Evolutionary conservation across 2,888 invertebrate species (phyloP).

Genomic region (Diarsia mendica): DNA sequence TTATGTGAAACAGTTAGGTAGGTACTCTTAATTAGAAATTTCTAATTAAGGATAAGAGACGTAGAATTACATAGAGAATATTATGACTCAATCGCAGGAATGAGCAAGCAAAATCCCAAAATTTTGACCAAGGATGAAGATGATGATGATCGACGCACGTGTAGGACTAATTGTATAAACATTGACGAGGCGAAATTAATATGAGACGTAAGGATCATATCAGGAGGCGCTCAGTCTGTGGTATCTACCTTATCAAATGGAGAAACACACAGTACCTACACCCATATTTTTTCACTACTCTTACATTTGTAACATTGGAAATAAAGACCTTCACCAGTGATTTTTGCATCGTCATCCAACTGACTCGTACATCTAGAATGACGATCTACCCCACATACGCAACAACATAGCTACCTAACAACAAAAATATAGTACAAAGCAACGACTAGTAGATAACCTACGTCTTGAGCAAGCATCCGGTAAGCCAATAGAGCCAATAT

Average conservation of each 20-base stretch:
- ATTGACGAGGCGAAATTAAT: too few relatives aligned
- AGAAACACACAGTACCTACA: not conserved
- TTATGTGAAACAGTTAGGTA: not conserved
- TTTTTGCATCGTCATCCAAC: not conserved
- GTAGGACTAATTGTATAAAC: too few relatives aligned
- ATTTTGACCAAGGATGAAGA: too few relatives aligned
- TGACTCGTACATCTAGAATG: not conserved
- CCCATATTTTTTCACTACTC: not conserved
- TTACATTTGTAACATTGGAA: too few relatives aligned
- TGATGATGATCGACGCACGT: too few relatives aligned
- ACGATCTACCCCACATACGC: slow-evolving; percentile 22
- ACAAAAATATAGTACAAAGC: slow-evolving; percentile 67
- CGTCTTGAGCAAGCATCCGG: slow-evolving; percentile 89
- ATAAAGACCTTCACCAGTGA: not conserved
- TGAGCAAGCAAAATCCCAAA: not conserved
- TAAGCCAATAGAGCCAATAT: slow-evolving; percentile 87
- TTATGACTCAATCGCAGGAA: not conserved
- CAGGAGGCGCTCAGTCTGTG: too few relatives aligned
- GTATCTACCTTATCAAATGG: too few relatives aligned
- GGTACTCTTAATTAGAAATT: not conserved
- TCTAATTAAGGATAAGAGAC: not conserved
- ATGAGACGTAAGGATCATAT: too few relatives aligned
- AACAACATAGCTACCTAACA: slow-evolving; percentile 44
- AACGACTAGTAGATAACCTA: slow-evolving; percentile 69
- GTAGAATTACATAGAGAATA: not conserved